Base-by-base conservation (phyloP, 2,888 invertebrate species). In the Drosophila mimica region DNA sequence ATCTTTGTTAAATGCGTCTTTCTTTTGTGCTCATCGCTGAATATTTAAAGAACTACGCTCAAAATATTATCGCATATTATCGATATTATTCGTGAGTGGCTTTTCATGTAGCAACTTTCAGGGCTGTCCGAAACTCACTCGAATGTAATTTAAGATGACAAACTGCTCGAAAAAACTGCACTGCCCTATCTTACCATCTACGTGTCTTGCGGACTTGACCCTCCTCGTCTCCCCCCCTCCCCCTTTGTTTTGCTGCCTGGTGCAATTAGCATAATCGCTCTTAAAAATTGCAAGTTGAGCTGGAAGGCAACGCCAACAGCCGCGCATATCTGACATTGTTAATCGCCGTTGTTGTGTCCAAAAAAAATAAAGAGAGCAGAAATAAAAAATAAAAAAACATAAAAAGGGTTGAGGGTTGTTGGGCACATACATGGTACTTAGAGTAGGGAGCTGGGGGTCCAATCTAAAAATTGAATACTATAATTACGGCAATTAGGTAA, bases 251-350 rank as follows among this genome's bases (percentile, higher is more conserved):
- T 54, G 67, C 67, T 88, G 80, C 74, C 75, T 77, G 58, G 66
- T 81, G 71, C 91, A 91, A 91, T 91, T 91, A 91, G 91, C 91
- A 91, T 91, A 91, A 91, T 91, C 90, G 91, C 76, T 90, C 73
- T 80, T 74, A 80, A 89, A 46, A 88, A 86, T 88, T 89, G 83
- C 89, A 80, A 82, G 76, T 82, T 65, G 79, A 80, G 74, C 73
- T 74, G 54, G 54, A 66, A 72, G 79, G 79, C 76, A 63, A 66
- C 70, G 82, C 76, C 66, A 77, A 59, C 73, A 57, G 78, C 56
- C 77, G 71, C 84, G 66, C 71, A 64, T 87, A 82, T 84, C 80
- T 58, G 79, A 76, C 79, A 73, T 72, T 70, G 79, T 79, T 87
- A 81, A 87, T 82, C 85, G 81, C 33, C 49, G 54, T 36, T 49